Percentiles rank a stretch among this genome's conserved stretches.
These are phyloP conservation scores for Disparrhopalites patrizii DNA, from an alignment of 2,888 invertebrate genomes.

Conservation along the genomic window DNA sequence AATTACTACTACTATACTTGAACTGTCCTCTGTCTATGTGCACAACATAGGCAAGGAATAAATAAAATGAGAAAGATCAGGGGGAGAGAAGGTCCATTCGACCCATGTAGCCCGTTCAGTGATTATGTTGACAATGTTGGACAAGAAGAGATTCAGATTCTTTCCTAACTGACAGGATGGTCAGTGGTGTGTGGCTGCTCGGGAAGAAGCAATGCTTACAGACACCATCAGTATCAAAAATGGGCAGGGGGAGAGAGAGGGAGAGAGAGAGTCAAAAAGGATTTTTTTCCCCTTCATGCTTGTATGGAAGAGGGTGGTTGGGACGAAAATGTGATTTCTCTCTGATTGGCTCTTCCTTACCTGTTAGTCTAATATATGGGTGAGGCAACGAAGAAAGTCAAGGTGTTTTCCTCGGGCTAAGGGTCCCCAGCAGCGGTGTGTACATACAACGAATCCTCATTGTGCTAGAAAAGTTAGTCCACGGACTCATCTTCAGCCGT, in stretches of 20 bases:
- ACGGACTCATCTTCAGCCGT: too few relatives aligned
- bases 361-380: slow-evolving; percentile 42
- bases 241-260: not conserved
- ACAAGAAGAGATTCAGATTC: too few relatives aligned
- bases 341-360: slow-evolving; percentile 40
- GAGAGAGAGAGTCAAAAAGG: not conserved
- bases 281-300: too few relatives aligned
- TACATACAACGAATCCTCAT: too few relatives aligned
- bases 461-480: too few relatives aligned
- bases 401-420: slow-evolving; percentile 9
- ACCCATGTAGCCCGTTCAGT: not conserved
- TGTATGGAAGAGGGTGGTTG: not conserved
- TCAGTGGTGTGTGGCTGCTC: slow-evolving; percentile 18
- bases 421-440: slow-evolving; percentile 1
- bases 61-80: not conserved
- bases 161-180: slow-evolving; percentile 21
- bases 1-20: too few relatives aligned
- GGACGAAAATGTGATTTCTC: slow-evolving; percentile 20
- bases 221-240: not conserved
- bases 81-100: not conserved
- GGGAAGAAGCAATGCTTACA: not conserved
- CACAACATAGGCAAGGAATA: not conserved
- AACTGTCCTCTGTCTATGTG: too few relatives aligned
- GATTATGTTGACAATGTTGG: slow-evolving; percentile 18
- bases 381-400: slow-evolving; percentile 34